These are phyloP conservation scores for Tuta absoluta DNA, from an alignment of 2,888 invertebrate genomes.

Conservation along the genomic window DNA sequence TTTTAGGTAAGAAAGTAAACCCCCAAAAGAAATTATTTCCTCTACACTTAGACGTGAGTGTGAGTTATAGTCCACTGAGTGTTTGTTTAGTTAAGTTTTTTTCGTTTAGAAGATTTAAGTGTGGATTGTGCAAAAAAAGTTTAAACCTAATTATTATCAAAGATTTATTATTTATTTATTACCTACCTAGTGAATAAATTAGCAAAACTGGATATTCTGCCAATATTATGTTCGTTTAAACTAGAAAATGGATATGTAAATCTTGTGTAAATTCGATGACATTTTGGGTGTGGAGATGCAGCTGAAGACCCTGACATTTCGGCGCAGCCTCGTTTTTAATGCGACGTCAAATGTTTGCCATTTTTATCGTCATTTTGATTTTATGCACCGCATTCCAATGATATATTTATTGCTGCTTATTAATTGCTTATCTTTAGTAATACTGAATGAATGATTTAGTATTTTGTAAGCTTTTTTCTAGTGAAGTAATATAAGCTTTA, in stretches of 20 bases:
- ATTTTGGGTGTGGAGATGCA: slow-evolving; percentile 7
- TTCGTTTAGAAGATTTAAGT: no score
- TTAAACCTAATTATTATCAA: no score
- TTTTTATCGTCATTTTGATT: slow-evolving; percentile 15
- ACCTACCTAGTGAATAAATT: not conserved
- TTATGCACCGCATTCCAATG: slow-evolving; percentile 3
- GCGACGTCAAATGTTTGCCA: slow-evolving; percentile 16
- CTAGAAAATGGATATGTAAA: not conserved
- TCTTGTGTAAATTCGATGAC: slow-evolving; percentile 15
- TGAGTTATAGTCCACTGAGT: no score
- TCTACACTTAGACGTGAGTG: no score
- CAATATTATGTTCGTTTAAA: not conserved
- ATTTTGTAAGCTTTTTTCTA: not conserved
- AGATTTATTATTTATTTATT: no score
- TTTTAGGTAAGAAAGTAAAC: no score
- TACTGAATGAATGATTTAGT: not conserved
- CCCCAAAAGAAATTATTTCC: no score
- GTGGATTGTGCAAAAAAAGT: no score
- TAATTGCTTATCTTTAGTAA: not conserved
- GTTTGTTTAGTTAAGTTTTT: no score
- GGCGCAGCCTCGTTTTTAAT: slow-evolving; percentile 10
- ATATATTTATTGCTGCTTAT: not conserved
- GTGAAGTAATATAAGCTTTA: not conserved
- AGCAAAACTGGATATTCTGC: not conserved
- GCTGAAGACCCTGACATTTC: slow-evolving; percentile 23